Percentiles rank a stretch among this genome's conserved stretches.
These are phyloP conservation scores for Muntiacus reevesi DNA, from an alignment of 2,113 vertebrate species.

Conservation along the genomic window DNA sequence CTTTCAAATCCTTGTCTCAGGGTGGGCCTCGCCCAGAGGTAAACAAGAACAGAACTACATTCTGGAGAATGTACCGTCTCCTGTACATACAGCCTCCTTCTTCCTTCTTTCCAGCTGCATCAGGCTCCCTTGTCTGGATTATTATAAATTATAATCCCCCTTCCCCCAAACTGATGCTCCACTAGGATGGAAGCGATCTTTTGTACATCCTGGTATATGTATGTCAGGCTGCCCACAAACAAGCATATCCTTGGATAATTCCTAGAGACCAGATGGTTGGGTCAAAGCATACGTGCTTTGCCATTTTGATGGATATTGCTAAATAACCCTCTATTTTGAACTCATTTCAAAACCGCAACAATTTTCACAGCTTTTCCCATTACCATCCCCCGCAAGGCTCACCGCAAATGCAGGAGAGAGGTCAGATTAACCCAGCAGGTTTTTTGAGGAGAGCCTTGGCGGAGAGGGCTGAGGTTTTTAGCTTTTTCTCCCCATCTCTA, in stretches of 20 bases:
- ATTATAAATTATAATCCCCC: neutral
- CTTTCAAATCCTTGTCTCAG: neutral
- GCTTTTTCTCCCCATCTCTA: neutral
- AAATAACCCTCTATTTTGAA: neutral
- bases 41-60: accelerated
- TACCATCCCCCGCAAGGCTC: neutral
- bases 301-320: neutral
- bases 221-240: neutral
- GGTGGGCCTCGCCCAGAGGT: neutral
- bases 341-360: neutral
- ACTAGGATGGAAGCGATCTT: neutral
- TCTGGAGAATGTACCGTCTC: neutral
- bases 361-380: neutral
- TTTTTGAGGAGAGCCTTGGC: neutral
- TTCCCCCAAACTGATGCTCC: neutral
- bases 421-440: neutral
- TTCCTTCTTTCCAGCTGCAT: neutral
- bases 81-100: neutral
- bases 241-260: neutral
- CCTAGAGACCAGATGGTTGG: neutral
- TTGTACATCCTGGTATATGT: neutral
- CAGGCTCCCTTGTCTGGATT: neutral
- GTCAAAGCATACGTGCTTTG: neutral
- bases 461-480: neutral
- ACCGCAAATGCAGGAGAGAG: neutral